These are phyloP conservation scores for Alloscopus bannaensis DNA, from an alignment of 2,888 invertebrate genomes.

Conservation along the genomic window DNA sequence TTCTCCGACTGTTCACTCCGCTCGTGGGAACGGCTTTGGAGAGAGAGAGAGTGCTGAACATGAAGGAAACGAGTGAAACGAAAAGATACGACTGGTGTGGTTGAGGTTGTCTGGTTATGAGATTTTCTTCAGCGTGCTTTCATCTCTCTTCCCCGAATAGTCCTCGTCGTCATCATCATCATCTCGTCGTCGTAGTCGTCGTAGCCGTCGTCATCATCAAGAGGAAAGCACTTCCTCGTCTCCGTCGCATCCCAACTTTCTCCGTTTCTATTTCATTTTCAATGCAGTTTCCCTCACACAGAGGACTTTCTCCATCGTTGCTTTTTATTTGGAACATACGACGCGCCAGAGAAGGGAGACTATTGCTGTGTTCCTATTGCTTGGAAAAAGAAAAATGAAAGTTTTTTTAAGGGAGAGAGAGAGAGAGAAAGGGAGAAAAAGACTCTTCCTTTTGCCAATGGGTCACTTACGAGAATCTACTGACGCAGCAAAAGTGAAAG, in stretches of 20 bases:
- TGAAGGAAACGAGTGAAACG: slow-evolving; percentile 59
- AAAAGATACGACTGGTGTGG: slow-evolving; percentile 59
- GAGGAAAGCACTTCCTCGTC: too few species aligned
- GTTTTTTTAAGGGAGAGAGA: neutral
- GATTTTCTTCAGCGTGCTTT: slow-evolving; percentile 48
- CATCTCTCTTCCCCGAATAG: slow-evolving; percentile 47
- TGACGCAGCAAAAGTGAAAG: slow-evolving; percentile 40
- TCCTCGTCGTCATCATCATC: slow-evolving; percentile 52
- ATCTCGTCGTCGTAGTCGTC: slow-evolving; percentile 39
- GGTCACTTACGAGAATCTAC: slow-evolving; percentile 40
- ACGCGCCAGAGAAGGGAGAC: slow-evolving; percentile 2
- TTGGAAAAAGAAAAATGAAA: neutral
- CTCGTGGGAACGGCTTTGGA: slow-evolving; percentile 51
- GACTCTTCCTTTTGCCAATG: slow-evolving; percentile 49
- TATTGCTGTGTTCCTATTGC: neutral
- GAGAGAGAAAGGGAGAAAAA: slow-evolving; percentile 40
- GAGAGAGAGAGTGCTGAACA: slow-evolving; percentile 59
- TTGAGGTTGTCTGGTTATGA: slow-evolving; percentile 50
- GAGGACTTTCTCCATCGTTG: too few species aligned
- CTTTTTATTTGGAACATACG: too few species aligned
- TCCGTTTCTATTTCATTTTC: slow-evolving; percentile 63
- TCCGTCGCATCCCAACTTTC: slow-evolving; percentile 48
- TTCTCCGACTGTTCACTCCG: slow-evolving; percentile 61
- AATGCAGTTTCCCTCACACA: slow-evolving; percentile 58
- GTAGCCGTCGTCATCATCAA: too few species aligned